Evolutionary conservation across 2,113 vertebrate genomes (phyloP).

Genomic region (Empidonax traillii): DNA sequence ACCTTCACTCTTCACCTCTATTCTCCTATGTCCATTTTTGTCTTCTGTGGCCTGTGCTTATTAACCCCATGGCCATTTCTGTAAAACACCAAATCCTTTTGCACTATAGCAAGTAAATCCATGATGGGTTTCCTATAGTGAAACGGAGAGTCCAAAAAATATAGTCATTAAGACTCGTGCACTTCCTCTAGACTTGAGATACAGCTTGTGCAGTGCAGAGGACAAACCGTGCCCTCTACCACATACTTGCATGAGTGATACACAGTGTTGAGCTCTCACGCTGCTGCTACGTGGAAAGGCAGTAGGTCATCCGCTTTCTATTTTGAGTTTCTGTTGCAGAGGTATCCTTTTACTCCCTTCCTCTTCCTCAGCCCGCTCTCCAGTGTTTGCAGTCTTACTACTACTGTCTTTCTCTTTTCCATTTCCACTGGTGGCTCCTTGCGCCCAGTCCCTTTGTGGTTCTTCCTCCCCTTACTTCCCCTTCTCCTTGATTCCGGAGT

Average conservation of each 20-base stretch:
- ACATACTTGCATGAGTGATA: background rate
- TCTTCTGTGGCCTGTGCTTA: background rate
- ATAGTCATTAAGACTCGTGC: background rate
- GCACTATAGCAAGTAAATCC: background rate
- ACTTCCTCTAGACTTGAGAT: background rate
- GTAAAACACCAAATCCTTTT: background rate
- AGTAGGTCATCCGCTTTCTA: slow-evolving; percentile 11
- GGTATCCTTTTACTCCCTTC: slow-evolving; percentile 14
- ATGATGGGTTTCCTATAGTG: background rate
- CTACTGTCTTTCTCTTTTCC: background rate
- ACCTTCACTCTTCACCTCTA: background rate
- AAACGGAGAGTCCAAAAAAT: background rate
- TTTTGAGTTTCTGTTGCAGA: slow-evolving; percentile 7
- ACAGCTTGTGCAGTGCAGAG: background rate
- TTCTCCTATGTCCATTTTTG: background rate
- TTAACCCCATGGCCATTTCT: background rate
- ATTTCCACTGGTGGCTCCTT: background rate
- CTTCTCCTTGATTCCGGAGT: background rate
- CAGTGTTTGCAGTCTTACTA: background rate
- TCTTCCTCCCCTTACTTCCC: background rate
- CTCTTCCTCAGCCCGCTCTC: background rate
- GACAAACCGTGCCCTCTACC: background rate
- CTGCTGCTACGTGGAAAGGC: background rate
- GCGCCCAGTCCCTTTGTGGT: background rate
- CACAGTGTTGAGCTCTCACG: background rate